These are phyloP conservation scores for Mallotus villosus DNA, from an alignment of 2,797 vertebrate species.

Conservation along the genomic window DNA sequence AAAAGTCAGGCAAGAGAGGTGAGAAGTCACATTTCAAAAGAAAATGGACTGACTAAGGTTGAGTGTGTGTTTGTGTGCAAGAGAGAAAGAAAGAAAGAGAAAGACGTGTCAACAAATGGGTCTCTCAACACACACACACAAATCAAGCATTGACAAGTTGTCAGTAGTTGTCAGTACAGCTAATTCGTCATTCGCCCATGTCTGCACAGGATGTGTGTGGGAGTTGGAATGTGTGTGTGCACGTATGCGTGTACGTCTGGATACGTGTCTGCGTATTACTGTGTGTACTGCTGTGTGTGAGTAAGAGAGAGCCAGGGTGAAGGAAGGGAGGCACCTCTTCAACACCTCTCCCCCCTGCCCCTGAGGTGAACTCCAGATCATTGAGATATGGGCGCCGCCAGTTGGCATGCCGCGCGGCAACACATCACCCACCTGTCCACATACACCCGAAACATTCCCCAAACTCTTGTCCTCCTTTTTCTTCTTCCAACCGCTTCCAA, in stretches of 20 bases:
- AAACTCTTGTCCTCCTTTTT: neutral
- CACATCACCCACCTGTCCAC: conserved; percentile 35
- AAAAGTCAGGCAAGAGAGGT: neutral
- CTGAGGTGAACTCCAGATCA: conserved; percentile 38
- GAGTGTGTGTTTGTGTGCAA: neutral
- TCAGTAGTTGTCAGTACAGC: neutral
- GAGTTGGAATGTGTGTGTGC: neutral
- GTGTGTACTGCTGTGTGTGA: neutral
- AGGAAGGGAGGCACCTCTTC: conserved; percentile 7
- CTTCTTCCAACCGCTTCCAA: neutral
- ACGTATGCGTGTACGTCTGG: neutral
- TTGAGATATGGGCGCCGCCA: conserved; percentile 37
- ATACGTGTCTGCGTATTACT: neutral
- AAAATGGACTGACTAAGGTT: neutral
- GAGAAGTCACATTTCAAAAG: neutral
- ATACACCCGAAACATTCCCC: conserved; percentile 31
- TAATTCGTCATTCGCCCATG: neutral
- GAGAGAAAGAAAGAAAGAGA: neutral
- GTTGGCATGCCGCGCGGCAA: conserved; percentile 51
- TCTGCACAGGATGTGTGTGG: conserved; percentile 6
- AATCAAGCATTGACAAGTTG: neutral
- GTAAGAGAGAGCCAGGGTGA: neutral
- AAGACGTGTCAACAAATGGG: no score
- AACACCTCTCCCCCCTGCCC: conserved; percentile 31
- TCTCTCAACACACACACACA: neutral